Evolutionary conservation across 2,113 vertebrate species (phyloP), one percentile per base, ranked within the genome.

Genomic region (Furnarius figulus): DNA sequence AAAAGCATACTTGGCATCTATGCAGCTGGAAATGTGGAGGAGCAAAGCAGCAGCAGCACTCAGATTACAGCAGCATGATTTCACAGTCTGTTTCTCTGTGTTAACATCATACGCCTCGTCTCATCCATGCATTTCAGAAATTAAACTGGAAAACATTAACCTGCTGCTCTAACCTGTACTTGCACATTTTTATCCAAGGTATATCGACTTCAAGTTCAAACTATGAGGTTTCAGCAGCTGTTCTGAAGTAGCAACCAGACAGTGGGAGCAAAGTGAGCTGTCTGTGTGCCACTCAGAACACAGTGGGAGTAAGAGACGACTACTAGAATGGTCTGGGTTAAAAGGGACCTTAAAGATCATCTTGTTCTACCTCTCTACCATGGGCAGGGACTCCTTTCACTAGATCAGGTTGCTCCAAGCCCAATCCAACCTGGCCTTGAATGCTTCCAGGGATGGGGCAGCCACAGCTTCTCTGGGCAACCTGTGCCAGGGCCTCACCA

Each of bases 31-130:
- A 71, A 95, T 74, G 35, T 52, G 28, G 39, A 39, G 53, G 28
- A 94, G 68, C 39, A 79, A 82, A 76, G 52, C 39, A 93, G 55
- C 82, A 96, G 78, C 90, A 93, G 88, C 83, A 80, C 42, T 93
- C 46, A 50, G 72, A 55, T 44, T 59, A 84, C 9, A 87, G 21
- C 31, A 84, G 53, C 39, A 31, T 46, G 35, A 88, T 47, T 74
- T 92, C 47, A 85, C 68, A 93, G 63, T 50, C 76, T 77, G 5
- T 22, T 93, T 75, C 52, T 94, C 59, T 93, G 31, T 71, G 35
- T 87, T 84, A 94, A 89, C 33, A 91, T 39, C 47, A 77, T 10
- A 35, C 39, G 21, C 72, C 82, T 82, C 47, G 22, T 74, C 82
- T 82, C 50, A 91, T 62, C 30, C 42, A 75, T 62, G 39, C 62